Percentiles rank a stretch among this genome's conserved stretches.
Evolutionary conservation across 2,888 invertebrate genomes (phyloP).

Genomic region (Yponomeuta evonymella): DNA sequence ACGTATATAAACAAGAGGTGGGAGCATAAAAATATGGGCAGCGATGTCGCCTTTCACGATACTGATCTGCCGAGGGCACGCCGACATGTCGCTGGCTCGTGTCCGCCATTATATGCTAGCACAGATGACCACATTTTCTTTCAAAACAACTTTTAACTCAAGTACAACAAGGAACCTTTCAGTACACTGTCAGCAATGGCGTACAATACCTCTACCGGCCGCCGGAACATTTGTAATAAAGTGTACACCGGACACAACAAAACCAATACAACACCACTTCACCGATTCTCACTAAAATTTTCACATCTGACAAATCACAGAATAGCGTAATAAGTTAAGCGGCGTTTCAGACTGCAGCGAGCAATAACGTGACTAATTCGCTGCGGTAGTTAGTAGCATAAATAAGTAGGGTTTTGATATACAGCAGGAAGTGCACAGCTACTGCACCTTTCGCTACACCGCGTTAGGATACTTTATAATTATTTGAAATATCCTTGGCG

Average conservation of each 20-base stretch:
- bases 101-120: slow-evolving; percentile 27
- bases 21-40: slow-evolving; percentile 28
- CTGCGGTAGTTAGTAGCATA: slow-evolving; percentile 8
- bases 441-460: slow-evolving; percentile 15
- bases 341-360: not conserved
- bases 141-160: not conserved
- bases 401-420: slow-evolving; percentile 15
- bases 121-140: not conserved
- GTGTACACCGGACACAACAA: slow-evolving; percentile 34
- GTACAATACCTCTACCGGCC: slow-evolving; percentile 10
- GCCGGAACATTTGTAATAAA: slow-evolving; percentile 31
- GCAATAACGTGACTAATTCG: slow-evolving; percentile 8
- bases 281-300: slow-evolving; percentile 20
- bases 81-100: slow-evolving; percentile 9
- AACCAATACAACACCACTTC: slow-evolving; percentile 35
- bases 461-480: slow-evolving; percentile 8
- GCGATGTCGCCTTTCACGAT: slow-evolving; percentile 33
- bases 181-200: not conserved
- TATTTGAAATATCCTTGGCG: slow-evolving; percentile 1
- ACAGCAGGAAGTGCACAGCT: slow-evolving; percentile 14
- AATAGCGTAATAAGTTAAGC: not conserved
- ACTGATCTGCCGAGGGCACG: slow-evolving; percentile 34
- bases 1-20: slow-evolving; percentile 12
- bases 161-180: not conserved
- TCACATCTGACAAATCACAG: not conserved